phyloP scores from a whole-genome alignment of 1,140 invertebrate genomes.

The Cardiocondyla obscurior region DNA sequence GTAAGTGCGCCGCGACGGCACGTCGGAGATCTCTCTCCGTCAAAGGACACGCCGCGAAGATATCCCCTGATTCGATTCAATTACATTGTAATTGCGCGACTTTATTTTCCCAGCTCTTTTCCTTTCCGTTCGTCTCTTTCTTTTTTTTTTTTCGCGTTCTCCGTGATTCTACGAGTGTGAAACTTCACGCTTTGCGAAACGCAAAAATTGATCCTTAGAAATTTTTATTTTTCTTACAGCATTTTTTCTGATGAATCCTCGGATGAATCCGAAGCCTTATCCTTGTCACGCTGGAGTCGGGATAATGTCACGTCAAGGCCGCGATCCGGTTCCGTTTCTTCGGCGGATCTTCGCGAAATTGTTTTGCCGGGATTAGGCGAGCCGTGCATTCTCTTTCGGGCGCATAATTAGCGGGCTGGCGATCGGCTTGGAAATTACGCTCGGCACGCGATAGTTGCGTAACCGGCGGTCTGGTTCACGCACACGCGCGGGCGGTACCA shows the following conservation, averaged over 20 bases:
- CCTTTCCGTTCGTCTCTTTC: background rate
- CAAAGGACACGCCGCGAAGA: background rate
- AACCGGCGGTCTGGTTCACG: constrained; percentile 55
- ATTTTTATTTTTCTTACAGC: too few species aligned
- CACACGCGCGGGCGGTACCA: background rate
- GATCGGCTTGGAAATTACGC: constrained; percentile 11
- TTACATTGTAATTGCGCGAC: too few species aligned
- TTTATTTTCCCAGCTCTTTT: too few species aligned
- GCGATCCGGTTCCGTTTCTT: background rate
- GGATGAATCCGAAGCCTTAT: background rate
- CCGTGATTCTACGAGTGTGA: background rate
- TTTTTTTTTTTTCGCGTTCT: background rate
- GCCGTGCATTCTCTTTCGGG: constrained; percentile 52
- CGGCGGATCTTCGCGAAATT: background rate
- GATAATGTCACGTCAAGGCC: background rate
- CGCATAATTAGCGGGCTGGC: constrained; percentile 14
- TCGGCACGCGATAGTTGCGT: constrained; percentile 45
- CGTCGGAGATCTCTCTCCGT: background rate
- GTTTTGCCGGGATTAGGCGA: background rate
- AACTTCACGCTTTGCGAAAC: background rate
- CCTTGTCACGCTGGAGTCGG: background rate
- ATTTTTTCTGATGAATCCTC: background rate
- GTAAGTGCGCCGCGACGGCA: background rate
- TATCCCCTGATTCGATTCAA: too few species aligned
- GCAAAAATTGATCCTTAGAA: too few species aligned